phyloP scores from a whole-genome alignment of 2,797 vertebrate genomes.

The Petrocephalus schoutedeni region DNA sequence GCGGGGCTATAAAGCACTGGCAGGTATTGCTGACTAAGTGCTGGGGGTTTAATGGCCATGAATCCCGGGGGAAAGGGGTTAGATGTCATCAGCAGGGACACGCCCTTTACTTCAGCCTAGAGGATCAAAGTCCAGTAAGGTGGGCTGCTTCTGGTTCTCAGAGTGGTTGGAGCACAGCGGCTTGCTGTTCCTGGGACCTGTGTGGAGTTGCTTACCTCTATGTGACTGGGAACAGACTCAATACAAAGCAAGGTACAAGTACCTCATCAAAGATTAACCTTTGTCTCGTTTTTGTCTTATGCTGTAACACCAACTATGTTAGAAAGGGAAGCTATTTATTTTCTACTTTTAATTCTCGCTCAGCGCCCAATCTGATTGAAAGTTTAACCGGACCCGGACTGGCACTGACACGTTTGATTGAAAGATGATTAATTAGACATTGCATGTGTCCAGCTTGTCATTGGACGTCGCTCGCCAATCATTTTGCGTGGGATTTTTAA shows the following conservation, averaged over 20 bases:
- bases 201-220: background rate
- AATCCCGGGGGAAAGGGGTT: background rate
- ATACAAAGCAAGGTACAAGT: slow-evolving; percentile 1
- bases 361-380: background rate
- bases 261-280: background rate
- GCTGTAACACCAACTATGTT: background rate
- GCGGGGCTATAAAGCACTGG: background rate
- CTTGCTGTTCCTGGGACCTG: background rate
- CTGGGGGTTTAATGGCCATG: background rate
- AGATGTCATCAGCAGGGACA: background rate
- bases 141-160: background rate
- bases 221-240: background rate
- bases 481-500: background rate
- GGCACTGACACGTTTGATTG: background rate
- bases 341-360: background rate
- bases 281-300: slow-evolving; percentile 14
- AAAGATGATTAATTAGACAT: background rate
- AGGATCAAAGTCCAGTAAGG: slow-evolving; percentile 30
- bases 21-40: slow-evolving; percentile 8
- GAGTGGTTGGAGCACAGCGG: background rate
- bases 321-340: background rate
- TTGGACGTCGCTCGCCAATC: background rate
- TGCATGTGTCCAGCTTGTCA: background rate
- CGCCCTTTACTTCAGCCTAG: slow-evolving; percentile 28
- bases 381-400: background rate